Base-by-base conservation (phyloP, 2,113 vertebrate species). In the Thinocorus orbignyianus region DNA sequence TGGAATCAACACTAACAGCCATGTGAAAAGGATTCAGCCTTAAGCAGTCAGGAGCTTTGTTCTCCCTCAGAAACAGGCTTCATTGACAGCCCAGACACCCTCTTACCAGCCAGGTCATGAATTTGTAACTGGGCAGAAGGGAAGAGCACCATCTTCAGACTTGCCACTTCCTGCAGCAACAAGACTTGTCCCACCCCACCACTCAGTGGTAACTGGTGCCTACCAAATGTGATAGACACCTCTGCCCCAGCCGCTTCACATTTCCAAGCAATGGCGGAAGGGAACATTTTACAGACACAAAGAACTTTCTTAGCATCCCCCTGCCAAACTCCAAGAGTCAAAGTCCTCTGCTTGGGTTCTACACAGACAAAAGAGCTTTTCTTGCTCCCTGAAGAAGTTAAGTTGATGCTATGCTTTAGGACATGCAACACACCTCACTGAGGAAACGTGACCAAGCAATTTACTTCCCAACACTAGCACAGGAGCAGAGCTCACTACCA, bases 171-270 rank as follows among this genome's bases (percentile, higher is more conserved):
- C 7, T 58, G 54, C 20, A 69, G 71, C n/a, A 77, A 52, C 1
- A 6, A 48, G 57, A 77, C 31, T 85, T 61, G 24, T 57, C n/a
- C n/a, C 20, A 41, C 69, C 35, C 74, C 35, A 10, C 72, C 70
- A 64, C 61, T 78, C 51, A 46, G 5, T 42, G 26, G 16, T 48
- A 76, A 85, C 1, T 33, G 17, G 22, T 30, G 24, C 66, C 66
- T 73, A 55, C 20, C 37, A 55, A 77, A 70, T 10, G 17, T 1
- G 2, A 71, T 0, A 66, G 31, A 41, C 17, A 30, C 0, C 1
- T 51, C 44, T 85, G n/a, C 18, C 62, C 81, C 37, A 90, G 15
- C 28, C n/a, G 72, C 70, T 82, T 60, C 24, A 31, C 23, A 16
- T 23, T 79, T 85, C 44, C 16, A 87, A 65, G 31, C n/a, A n/a